Conservation (phyloP, 2,113 vertebrate species). For the Ageneiosus marmoratus region DNA sequence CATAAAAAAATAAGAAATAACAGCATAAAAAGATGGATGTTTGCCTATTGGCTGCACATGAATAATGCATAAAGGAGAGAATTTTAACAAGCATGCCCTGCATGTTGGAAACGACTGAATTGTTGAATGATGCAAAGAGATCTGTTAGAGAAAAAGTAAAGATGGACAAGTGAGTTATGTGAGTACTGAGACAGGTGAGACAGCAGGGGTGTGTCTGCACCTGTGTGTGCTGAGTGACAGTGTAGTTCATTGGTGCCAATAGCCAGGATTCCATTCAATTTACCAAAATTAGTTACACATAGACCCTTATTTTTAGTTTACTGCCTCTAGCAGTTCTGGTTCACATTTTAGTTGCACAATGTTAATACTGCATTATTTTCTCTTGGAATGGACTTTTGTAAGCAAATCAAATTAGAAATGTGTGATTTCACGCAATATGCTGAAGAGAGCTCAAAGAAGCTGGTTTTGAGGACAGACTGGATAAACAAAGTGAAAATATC, state of each 20-base stretch:
- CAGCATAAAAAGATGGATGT: not conserved
- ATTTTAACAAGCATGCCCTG: slow-evolving; percentile 12
- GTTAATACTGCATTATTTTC: not conserved
- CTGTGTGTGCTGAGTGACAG: not conserved
- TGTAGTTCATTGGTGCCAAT: slow-evolving; percentile 10
- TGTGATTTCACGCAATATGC: not conserved
- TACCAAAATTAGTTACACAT: not conserved
- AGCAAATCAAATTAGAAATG: slow-evolving; percentile 17
- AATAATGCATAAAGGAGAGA: slow-evolving; percentile 20
- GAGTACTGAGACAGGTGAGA: slow-evolving; percentile 15
- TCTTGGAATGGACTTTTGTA: not conserved
- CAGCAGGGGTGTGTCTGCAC: slow-evolving; percentile 1
- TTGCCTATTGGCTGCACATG: slow-evolving; percentile 18
- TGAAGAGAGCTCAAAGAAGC: not conserved
- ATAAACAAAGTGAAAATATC: not conserved
- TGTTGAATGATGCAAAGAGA: slow-evolving; percentile 15
- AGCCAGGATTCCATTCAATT: slow-evolving; percentile 11
- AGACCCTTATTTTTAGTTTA: not conserved
- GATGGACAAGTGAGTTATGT: slow-evolving; percentile 10
- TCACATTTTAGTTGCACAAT: not conserved
- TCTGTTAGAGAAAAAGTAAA: slow-evolving; percentile 3
- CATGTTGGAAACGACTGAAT: slow-evolving; percentile 5
- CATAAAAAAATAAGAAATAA: not conserved
- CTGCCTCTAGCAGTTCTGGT: not conserved
- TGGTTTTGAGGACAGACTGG: not conserved